Evolutionary conservation across 2,113 vertebrate genomes (phyloP), one percentile per base, ranked within the genome.

Genomic region (Podilymbus podiceps): DNA sequence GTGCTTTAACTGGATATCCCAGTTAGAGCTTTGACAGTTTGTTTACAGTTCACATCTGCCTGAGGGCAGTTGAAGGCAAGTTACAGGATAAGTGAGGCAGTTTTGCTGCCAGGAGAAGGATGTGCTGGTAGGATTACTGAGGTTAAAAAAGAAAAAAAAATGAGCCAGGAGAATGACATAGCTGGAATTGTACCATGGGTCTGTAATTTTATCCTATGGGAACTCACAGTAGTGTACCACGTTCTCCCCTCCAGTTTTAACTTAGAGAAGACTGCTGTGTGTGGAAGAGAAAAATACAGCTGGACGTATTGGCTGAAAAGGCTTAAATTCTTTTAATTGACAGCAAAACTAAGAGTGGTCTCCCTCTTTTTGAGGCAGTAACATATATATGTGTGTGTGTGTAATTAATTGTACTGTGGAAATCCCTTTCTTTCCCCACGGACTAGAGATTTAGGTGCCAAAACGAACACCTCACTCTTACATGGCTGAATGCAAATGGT

Each of bases 1-100:
- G 96, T 92, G 75, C 90, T 97, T 98, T 97, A 97, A 95, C 97
- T 98, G 98, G 97, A 97, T 98, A 97, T 98, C 97, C 97, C 96
- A 91, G 95, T 96, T 97, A 92, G 85, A 94, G 68, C 85, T 97
- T 88, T 97, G 94, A 95, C 96, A 95, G 91, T 83, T 90, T 98
- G 95, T 98, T 98, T 98, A 93, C 91, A 93, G 94, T 98, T 98
- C 78, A 35, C 59, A n/a, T 93, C 86, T 98, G 96, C 98, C 98
- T 91, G 88, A 82, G 77, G 97, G 97, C 96, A 88, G 47, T 46
- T 78, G 85, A 93, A 97, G 84, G 71, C 85, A 79, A 9, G 12
- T 96, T 95, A 63, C 85, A 90, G 96, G 95, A 88, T 95, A 94
- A 98, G 81, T 77, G 84, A 95, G 73, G 84, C 80, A 87, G 92